Conservation (phyloP, 2,113 vertebrate genomes). For the Triplophysa rosa region DNA sequence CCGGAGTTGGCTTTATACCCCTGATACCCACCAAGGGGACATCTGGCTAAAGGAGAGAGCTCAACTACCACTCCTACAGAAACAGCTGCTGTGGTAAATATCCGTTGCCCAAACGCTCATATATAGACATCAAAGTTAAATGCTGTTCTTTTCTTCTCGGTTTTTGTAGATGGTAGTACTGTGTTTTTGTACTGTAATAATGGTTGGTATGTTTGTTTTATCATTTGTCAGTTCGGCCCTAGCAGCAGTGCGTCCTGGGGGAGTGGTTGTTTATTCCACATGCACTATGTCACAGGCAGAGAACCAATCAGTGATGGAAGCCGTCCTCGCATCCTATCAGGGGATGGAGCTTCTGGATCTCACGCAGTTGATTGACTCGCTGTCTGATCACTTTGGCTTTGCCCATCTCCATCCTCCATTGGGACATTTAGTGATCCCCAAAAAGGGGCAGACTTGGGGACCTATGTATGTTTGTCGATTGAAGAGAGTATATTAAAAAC, state of each 20-base stretch:
- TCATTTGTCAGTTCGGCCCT: conserved; percentile 82
- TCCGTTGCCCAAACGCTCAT: background rate
- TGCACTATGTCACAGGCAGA: conserved; percentile 91
- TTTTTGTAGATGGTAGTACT: background rate
- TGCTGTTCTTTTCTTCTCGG: no score
- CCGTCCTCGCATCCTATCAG: conserved; percentile 74
- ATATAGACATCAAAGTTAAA: no score
- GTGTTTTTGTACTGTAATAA: background rate
- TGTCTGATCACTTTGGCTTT: conserved; percentile 81
- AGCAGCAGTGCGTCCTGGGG: conserved; percentile 84
- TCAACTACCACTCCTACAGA: conserved; percentile 69
- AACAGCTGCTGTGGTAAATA: conserved; percentile 70
- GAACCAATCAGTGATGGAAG: conserved; percentile 82
- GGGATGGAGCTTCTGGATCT: conserved; percentile 78
- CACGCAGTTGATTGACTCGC: conserved; percentile 70
- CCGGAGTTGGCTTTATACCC: conserved; percentile 89
- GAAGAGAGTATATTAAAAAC: conserved; percentile 67
- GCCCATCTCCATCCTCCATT: conserved; percentile 63
- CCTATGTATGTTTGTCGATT: conserved; percentile 92
- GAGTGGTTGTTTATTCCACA: conserved; percentile 88
- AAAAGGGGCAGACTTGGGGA: conserved; percentile 83
- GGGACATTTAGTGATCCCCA: conserved; percentile 86
- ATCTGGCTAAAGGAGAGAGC: conserved; percentile 68
- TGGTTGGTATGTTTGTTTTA: background rate
- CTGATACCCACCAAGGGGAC: conserved; percentile 66